Percentiles rank a stretch among this genome's conserved stretches.
Conservation (phyloP, 2,113 vertebrate genomes). For the Cochlearius cochlearius region DNA sequence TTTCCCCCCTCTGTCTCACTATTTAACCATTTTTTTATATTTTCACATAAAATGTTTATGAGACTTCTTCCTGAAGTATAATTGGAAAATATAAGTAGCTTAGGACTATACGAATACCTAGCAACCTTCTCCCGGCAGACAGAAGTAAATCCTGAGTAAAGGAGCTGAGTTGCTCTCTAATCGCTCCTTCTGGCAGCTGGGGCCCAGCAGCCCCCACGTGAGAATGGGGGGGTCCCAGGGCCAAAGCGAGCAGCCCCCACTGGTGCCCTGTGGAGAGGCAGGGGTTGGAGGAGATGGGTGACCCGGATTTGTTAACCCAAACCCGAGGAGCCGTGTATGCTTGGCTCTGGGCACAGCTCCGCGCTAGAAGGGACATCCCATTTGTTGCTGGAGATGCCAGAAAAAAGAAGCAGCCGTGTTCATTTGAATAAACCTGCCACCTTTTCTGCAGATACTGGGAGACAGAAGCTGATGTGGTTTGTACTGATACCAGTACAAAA, state of each 20-base stretch:
- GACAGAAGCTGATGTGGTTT: neutral
- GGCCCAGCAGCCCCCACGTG: rapidly evolving
- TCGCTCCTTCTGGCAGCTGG: neutral
- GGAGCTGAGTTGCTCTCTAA: neutral
- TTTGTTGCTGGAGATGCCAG: neutral
- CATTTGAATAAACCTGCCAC: neutral
- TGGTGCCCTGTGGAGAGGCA: neutral
- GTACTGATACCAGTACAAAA: neutral
- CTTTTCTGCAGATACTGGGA: neutral
- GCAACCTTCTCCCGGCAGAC: neutral
- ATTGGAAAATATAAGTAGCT: conserved; percentile 17
- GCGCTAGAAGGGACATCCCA: neutral
- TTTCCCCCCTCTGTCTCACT: neutral
- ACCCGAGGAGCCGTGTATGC: too few relatives aligned
- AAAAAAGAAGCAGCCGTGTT: neutral
- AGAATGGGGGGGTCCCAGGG: rapidly evolving
- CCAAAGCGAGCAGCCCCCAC: neutral
- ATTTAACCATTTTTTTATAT: neutral
- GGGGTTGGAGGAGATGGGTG: neutral
- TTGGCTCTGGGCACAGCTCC: neutral
- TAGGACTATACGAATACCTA: neutral
- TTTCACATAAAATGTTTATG: neutral
- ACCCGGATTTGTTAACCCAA: neutral
- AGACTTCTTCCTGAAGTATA: neutral
- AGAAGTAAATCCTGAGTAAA: neutral